Conservation (phyloP, 2,888 invertebrate genomes). For the Frankliniella intonsa region DNA sequence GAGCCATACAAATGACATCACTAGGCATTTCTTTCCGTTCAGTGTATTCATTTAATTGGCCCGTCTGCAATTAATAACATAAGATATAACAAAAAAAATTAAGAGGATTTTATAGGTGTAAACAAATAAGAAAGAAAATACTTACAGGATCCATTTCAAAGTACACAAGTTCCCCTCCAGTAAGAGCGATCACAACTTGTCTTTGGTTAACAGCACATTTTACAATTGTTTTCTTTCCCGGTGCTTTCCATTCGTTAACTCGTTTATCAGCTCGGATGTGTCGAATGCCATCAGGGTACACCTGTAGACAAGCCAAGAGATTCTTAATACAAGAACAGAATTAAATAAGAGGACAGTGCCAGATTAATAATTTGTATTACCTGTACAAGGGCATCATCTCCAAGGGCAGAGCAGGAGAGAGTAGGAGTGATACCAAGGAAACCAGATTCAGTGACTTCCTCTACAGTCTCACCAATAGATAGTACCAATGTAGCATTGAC, state of each 20-base stretch:
- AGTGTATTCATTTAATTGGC: conserved; percentile 96
- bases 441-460: conserved; percentile 99
- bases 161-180: conserved; percentile 96
- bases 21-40: conserved; percentile 94
- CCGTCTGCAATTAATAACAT: conserved; percentile 64
- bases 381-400: conserved; percentile 96
- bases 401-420: conserved; percentile 93
- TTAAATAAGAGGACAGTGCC: neutral
- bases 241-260: conserved; percentile 99
- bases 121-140: conserved; percentile 28
- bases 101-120: conserved; percentile 28
- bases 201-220: conserved; percentile 98
- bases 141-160: conserved; percentile 99
- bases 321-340: neutral
- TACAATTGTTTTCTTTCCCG: conserved; percentile 93
- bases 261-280: conserved; percentile 97
- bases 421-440: conserved; percentile 98
- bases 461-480: conserved; percentile 99
- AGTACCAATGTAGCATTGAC: conserved; percentile 96
- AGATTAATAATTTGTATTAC: conserved; percentile 47
- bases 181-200: conserved; percentile 96
- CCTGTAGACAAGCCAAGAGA: conserved; percentile 48
- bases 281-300: conserved; percentile 97
- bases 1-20: conserved; percentile 97
- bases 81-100: conserved; percentile 32